Base-by-base conservation (phyloP, 2,888 invertebrate genomes). In the Helobdella robusta region DNA sequence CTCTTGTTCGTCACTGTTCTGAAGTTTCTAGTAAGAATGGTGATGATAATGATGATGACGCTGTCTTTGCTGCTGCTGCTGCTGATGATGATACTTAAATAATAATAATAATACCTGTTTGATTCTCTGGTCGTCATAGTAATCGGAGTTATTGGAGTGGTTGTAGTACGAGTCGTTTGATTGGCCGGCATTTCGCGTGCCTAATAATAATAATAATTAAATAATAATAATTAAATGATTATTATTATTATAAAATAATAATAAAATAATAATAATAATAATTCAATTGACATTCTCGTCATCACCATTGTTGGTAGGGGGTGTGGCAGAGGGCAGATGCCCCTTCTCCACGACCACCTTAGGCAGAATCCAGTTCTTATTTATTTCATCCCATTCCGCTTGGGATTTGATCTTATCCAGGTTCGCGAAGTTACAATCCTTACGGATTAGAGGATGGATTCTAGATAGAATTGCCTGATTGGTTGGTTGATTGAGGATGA, bases 391-490 rank as follows among this genome's bases (percentile, higher is more conserved):
- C 88, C 88, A 89, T 54, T 83, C 75, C 0, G 87, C 74, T 64
- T 76, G 75, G 34, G 60, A 32, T 84, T 86, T 85, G 30, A 89
- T 83, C 60, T 81, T 79, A 65, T 88, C 87, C 46, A 88, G 77
- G 78, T 88, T 86, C 77, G 85, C 84, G 75, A 87, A 88, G 77
- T 87, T 88, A 73, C 86, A 86, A 73, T 87, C 87, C 69, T 85
- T 84, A 52, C 86, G 83, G 32, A 89, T 79, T 50, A 85, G 84
- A 0, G 86, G 86, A 63, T 85, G 69, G 23, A 69, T 66, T 48
- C 59, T 32, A 5, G 69, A 63, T 23, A 68, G 15, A 15, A 78
- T 67, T 11, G 74, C 72, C 48, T 63, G 64, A 5, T n/a, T n/a
- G n/a, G n/a, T n/a, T n/a, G n/a, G n/a, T n/a, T n/a, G n/a, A n/a